Base-by-base conservation (phyloP, 2,797 vertebrate species). In the Gallinago nigripennis region DNA sequence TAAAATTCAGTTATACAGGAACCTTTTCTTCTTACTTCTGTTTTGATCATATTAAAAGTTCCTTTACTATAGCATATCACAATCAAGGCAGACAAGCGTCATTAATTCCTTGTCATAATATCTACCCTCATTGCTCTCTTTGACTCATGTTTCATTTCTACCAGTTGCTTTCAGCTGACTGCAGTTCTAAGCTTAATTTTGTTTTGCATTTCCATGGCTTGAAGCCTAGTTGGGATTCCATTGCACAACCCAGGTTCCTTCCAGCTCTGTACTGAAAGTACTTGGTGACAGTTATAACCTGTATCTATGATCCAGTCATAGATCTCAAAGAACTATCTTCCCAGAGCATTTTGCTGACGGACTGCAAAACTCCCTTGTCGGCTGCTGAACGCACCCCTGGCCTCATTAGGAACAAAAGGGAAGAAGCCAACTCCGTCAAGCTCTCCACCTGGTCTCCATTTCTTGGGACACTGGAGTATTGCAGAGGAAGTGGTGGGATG, bases 361-460 rank as follows among this genome's bases (percentile, higher is more conserved):
- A 50, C 28, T 76, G 53, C 31, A 35, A 53, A 87, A 54, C 17
- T 91, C 51, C 30, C 35, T 72, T 11, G 5, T 13, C 7, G 7
- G 72, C 66, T 48, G 71, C 33, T 50, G 45, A 93, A 83, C 0
- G 1, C 57, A 75, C 6, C 20, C 50, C 27, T 1, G 1, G 65
- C 45, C 45, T 90, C 70, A 58, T 5, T 43, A 48, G 25, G 35
- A 85, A 63, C 25, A 51, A 31, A 58, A 85, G 43, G 39, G 71
- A 80, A 73, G 37, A 82, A 92, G 71, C 45, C 76, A 76, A 18
- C 12, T 82, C 43, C 0, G 2, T 64, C 57, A 43, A 64, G 63
- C 58, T 90, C 66, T 92, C 88, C 91, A 94, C 83, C 91, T 95
- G 95, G 86, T 54, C 87, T 95, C 60, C 69, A 75, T 91, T 94